Base-by-base conservation (phyloP, 2,113 vertebrate species). In the Prionailurus bengalensis region DNA sequence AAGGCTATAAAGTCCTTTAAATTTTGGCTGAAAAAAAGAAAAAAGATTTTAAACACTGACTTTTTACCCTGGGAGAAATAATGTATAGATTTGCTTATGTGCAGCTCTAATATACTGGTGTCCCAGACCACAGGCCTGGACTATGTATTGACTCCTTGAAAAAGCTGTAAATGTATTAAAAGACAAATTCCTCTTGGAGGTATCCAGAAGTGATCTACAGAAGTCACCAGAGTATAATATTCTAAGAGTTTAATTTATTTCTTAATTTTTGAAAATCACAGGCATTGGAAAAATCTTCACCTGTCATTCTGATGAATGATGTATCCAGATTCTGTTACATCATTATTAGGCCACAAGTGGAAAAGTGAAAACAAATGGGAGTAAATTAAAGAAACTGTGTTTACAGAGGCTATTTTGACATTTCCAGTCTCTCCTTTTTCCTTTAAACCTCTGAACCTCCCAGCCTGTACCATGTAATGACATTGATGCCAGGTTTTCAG, bases 291-390 rank as follows among this genome's bases (percentile, higher is more conserved):
- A 89, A 92, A 82, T 17, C 4, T 81, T 90, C 55, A 68, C 23
- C n/a, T 87, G 66, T 78, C 36, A 61, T 86, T 78, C 78, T 87
- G 17, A n/a, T 36, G 81, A 92, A 45, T 68, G 73, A 65, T 65
- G 23, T 83, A 36, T 80, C 23, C 83, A 87, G 53, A 74, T 53
- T 23, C 48, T 29, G 4, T 66, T 84, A 68, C 1, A 16, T 66
- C 39, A 88, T 58, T 39, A 81, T 92, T 85, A 92, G 91, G 29
- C 68, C 79, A 68, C 95, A 92, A 73, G 55, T 81, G 71, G 84
- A 88, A 92, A 89, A 71, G 10, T 70, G 33, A 87, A 94, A 96
- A 71, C 39, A 71, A 95, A 63, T 92, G 45, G 19, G 11, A 97
- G 61, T 73, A 83, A 84, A 96, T 74, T 70, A 85, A 23, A 89